Evolutionary conservation across 2,113 vertebrate genomes (phyloP).

Genomic region (Promerops cafer): DNA sequence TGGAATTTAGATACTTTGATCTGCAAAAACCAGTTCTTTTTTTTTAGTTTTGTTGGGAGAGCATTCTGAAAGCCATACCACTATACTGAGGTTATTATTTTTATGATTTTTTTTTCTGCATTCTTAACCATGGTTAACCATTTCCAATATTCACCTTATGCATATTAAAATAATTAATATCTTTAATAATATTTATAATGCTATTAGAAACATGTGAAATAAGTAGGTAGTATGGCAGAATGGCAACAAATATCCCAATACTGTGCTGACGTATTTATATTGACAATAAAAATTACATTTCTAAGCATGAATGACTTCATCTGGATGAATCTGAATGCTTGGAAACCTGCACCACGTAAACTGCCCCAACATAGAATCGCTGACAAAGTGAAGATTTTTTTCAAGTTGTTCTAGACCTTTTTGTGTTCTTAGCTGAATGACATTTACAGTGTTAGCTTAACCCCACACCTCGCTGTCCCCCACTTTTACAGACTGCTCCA

Average conservation of each 20-base stretch:
- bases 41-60: background rate
- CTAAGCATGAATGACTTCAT: background rate
- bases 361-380: background rate
- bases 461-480: background rate
- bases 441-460: background rate
- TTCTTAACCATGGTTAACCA: background rate
- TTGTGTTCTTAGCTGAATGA: background rate
- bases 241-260: background rate
- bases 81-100: background rate
- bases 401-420: background rate
- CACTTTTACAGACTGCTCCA: background rate
- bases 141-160: background rate
- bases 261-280: background rate
- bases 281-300: background rate
- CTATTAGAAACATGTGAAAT: rapidly evolving
- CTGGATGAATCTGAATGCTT: background rate
- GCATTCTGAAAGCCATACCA: background rate
- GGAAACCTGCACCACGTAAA: rapidly evolving
- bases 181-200: background rate
- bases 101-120: background rate
- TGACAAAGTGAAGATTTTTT: background rate
- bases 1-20: background rate
- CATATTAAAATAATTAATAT: background rate
- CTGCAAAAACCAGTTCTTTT: background rate
- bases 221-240: background rate